Base-by-base conservation (phyloP, 2,888 invertebrate genomes). In the Diabrotica balteata region DNA sequence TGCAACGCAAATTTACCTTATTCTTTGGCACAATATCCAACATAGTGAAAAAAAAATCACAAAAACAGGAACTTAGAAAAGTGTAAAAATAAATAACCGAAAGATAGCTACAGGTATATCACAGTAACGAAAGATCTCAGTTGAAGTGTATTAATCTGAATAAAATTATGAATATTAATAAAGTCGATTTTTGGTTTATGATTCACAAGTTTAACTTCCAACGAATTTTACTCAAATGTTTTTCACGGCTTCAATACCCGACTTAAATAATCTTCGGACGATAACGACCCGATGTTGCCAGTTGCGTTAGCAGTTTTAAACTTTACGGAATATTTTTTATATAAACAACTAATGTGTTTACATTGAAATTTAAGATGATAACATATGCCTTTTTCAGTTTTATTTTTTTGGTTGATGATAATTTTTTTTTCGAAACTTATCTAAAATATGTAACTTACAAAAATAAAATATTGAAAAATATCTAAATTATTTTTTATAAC, bases 11-110 rank as follows among this genome's bases (percentile, higher is more conserved):
- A 32, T 7, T 50, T 72, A 73, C 73, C 72, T 73, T 73, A 64
- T 69, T 73, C 32, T 72, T 71, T 59, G 66, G 61, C 51, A 67
- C 51, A 63, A 64, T 68, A 61, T 73, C 72, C 69, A 75, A 63
- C 69, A 69, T 74, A 50, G 52, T 67, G 11, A 54, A 51, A 46
- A 17, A n/a, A 17, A 44, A 58, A 54, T 62, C 53, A 62, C 50
- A 51, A 42, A 43, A 17, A 55, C 43, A 57, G 54, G 42, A 22
- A 62, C 46, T 54, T 54, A 62, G 59, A 59, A 52, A 63, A 63
- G 44, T 17, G 8, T 54, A 7, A 9, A 65, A 57, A 45, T 52
- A 58, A 55, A 55, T 45, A 22, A 45, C 10, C 10, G 47, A 32
- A 17, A 47, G 47, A 2, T 50, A 55, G 11, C 44, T 44, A 44